A percentile compares a stretch with the other conserved stretches of the same genome.
Conservation (phyloP, 1,140 invertebrate genomes). For the Melitaea cinxia region DNA sequence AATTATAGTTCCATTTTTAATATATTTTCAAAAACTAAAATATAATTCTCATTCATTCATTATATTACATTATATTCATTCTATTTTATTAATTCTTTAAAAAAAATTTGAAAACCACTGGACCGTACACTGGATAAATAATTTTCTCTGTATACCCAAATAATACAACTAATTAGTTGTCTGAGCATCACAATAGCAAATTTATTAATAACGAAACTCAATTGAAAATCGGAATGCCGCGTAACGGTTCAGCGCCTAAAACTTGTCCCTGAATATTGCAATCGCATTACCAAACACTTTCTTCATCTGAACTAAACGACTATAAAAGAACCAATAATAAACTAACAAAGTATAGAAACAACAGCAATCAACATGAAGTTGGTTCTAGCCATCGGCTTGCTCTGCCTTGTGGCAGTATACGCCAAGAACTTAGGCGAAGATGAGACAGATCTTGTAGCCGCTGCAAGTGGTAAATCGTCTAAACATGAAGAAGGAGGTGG, state of each 20-base stretch:
- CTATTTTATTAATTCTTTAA: too few species aligned
- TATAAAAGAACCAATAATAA: constrained; percentile 60
- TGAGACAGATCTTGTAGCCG: constrained; percentile 64
- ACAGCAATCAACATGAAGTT: constrained; percentile 65
- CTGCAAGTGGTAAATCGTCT: constrained; percentile 84
- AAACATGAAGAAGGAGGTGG: constrained; percentile 85
- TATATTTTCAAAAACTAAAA: too few species aligned
- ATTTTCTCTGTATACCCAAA: background rate
- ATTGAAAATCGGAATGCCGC: constrained; percentile 32
- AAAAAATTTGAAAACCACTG: too few species aligned
- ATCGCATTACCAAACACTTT: constrained; percentile 63
- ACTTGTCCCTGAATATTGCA: constrained; percentile 73
- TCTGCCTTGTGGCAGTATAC: constrained; percentile 67
- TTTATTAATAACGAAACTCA: constrained; percentile 16
- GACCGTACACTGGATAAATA: too few species aligned
- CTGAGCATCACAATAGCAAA: constrained; percentile 20
- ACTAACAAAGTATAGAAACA: constrained; percentile 48
- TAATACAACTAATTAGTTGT: constrained; percentile 17
- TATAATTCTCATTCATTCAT: too few species aligned
- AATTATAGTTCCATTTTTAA: too few species aligned
- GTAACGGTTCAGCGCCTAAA: constrained; percentile 61
- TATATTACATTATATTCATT: too few species aligned
- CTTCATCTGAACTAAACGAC: constrained; percentile 58
- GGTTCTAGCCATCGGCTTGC: constrained; percentile 56
- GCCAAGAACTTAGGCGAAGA: constrained; percentile 60